Evolutionary conservation across 2,888 invertebrate species (phyloP).

Genomic region (Phengaris arion): DNA sequence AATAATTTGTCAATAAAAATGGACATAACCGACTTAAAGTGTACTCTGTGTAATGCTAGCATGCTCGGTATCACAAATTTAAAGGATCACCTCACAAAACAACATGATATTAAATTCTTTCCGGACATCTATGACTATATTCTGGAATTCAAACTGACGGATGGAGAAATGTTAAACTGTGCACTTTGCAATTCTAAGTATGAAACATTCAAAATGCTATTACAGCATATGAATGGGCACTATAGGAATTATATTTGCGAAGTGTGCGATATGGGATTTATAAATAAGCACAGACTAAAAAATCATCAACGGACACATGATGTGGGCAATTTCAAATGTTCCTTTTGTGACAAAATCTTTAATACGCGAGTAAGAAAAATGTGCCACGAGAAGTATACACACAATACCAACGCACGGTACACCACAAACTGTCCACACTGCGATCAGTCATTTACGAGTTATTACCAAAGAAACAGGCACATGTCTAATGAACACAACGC

Average conservation of each 20-base stretch:
- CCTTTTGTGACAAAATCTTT: constrained; percentile 63
- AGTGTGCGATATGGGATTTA: constrained; percentile 63
- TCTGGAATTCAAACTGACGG: constrained; percentile 61
- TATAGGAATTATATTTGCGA: constrained; percentile 68
- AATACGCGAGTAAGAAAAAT: constrained; percentile 55
- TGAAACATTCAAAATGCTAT: constrained; percentile 66
- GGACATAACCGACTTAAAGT: constrained; percentile 62
- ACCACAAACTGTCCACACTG: constrained; percentile 67
- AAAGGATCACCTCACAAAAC: constrained; percentile 55
- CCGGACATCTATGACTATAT: constrained; percentile 60
- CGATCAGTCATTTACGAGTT: constrained; percentile 61
- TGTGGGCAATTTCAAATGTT: constrained; percentile 58
- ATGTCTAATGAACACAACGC: constrained; percentile 65
- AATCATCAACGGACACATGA: constrained; percentile 65
- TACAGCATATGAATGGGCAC: constrained; percentile 71
- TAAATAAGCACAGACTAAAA: constrained; percentile 61
- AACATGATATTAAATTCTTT: constrained; percentile 61
- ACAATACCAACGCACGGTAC: constrained; percentile 58
- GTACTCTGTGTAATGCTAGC: constrained; percentile 51
- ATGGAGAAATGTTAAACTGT: constrained; percentile 55
- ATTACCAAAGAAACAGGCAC: constrained; percentile 65
- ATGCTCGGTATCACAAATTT: constrained; percentile 49
- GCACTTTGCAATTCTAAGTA: constrained; percentile 60
- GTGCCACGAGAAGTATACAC: constrained; percentile 68
- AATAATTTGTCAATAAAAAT: constrained; percentile 65